Conservation (phyloP, 1,140 invertebrate genomes). For the Lepidostoma basale region DNA sequence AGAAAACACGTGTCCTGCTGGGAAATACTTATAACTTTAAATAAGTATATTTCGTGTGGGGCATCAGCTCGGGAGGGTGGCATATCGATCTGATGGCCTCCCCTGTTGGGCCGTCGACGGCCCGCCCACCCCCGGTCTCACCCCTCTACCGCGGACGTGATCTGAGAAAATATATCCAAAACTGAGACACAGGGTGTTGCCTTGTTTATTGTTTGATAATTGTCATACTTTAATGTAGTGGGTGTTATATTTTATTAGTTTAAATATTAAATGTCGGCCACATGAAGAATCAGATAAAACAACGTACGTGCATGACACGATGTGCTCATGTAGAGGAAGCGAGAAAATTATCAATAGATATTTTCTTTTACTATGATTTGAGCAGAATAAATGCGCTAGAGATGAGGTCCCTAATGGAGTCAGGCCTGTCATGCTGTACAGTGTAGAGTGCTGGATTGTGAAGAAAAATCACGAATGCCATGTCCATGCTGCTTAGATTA, state of each 20-base stretch:
- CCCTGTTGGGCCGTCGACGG: not conserved
- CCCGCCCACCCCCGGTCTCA: not conserved
- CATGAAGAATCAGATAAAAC: too few relatives aligned
- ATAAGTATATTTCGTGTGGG: constrained; percentile 23
- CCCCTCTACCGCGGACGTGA: not conserved
- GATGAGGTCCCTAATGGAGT: too few relatives aligned
- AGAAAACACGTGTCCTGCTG: too few relatives aligned
- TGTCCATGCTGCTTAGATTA: too few relatives aligned
- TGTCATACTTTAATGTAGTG: not conserved
- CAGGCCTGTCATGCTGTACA: too few relatives aligned
- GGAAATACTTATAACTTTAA: constrained; percentile 4
- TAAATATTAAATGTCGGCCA: too few relatives aligned
- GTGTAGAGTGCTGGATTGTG: too few relatives aligned
- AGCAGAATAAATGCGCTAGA: not conserved
- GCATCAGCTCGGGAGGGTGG: constrained; percentile 12
- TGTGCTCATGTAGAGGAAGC: not conserved
- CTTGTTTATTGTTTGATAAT: not conserved
- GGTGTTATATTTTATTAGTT: not conserved
- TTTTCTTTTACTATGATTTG: not conserved
- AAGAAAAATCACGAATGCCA: too few relatives aligned
- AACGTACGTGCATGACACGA: not conserved
- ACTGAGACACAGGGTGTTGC: not conserved
- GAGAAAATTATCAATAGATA: not conserved
- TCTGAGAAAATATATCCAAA: constrained; percentile 16
- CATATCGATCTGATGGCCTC: constrained; percentile 1